Conservation (phyloP, 2,888 invertebrate species). For the Plagiodera versicolora region DNA sequence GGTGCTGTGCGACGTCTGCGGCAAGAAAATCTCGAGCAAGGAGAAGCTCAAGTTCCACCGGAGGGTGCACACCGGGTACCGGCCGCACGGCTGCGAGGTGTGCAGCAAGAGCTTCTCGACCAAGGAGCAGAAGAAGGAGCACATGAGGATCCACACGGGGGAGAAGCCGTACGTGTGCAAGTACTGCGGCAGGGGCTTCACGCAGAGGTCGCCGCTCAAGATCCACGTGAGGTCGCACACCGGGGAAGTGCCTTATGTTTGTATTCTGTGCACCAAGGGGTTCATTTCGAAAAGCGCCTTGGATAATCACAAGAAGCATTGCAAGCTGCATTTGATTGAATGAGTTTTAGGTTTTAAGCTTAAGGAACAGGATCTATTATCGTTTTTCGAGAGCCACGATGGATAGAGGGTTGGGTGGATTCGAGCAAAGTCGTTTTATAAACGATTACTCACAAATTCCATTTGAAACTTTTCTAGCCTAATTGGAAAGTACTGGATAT, state of each 20-base stretch:
- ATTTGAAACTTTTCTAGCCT: no score
- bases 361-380: neutral
- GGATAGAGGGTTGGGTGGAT: no score
- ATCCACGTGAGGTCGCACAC: slow-evolving; percentile 65
- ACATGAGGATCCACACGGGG: slow-evolving; percentile 44
- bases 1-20: slow-evolving; percentile 52
- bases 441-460: no score
- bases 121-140: slow-evolving; percentile 51
- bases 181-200: slow-evolving; percentile 49
- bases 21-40: slow-evolving; percentile 49
- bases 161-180: slow-evolving; percentile 52
- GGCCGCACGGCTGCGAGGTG: slow-evolving; percentile 53
- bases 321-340: slow-evolving; percentile 23
- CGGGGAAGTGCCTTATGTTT: slow-evolving; percentile 63
- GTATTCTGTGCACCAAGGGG: slow-evolving; percentile 47
- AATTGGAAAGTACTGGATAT: no score
- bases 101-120: slow-evolving; percentile 58
- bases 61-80: slow-evolving; percentile 53
- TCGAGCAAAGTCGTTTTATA: no score
- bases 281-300: slow-evolving; percentile 50
- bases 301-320: slow-evolving; percentile 49
- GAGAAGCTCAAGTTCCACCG: slow-evolving; percentile 50
- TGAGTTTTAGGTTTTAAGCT: neutral
- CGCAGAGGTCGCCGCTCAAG: slow-evolving; percentile 63
- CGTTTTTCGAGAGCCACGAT: no score